These are phyloP conservation scores for Paralvinella palmiformis DNA, from an alignment of 1,140 invertebrate species.

Conservation along the genomic window DNA sequence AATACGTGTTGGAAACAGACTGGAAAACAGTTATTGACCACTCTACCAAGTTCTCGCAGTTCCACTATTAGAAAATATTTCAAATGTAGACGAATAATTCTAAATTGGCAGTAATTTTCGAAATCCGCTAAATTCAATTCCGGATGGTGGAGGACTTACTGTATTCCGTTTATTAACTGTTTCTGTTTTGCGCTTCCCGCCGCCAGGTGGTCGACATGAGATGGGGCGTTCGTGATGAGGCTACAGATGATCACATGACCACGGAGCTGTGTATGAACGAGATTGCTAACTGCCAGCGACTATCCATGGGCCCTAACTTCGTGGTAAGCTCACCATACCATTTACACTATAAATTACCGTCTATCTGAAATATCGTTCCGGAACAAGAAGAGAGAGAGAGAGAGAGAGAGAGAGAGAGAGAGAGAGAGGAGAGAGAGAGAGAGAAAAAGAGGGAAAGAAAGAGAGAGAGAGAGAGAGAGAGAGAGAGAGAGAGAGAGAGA, in stretches of 20 bases:
- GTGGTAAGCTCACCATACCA: conserved; percentile 11
- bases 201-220: conserved; percentile 24
- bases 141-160: too few relatives aligned
- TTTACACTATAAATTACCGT: neutral
- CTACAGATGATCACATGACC: conserved; percentile 19
- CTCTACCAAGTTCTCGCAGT: neutral
- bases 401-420: neutral
- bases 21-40: neutral
- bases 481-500: too few relatives aligned
- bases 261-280: conserved; percentile 19
- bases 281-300: conserved; percentile 17
- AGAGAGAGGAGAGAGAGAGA: neutral
- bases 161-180: too few relatives aligned
- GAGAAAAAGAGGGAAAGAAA: too few relatives aligned
- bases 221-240: conserved; percentile 26
- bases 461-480: too few relatives aligned
- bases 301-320: conserved; percentile 21
- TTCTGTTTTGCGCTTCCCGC: neutral
- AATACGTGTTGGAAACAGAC: neutral
- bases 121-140: neutral
- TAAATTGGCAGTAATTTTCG: neutral
- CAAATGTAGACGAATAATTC: neutral
- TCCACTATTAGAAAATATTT: neutral
- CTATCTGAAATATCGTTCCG: neutral
- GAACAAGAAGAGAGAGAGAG: neutral